A percentile compares a stretch with the other conserved stretches of the same genome.
phyloP scores from a whole-genome alignment of 2,888 invertebrate genomes.

The Clepsis dumicolana region DNA sequence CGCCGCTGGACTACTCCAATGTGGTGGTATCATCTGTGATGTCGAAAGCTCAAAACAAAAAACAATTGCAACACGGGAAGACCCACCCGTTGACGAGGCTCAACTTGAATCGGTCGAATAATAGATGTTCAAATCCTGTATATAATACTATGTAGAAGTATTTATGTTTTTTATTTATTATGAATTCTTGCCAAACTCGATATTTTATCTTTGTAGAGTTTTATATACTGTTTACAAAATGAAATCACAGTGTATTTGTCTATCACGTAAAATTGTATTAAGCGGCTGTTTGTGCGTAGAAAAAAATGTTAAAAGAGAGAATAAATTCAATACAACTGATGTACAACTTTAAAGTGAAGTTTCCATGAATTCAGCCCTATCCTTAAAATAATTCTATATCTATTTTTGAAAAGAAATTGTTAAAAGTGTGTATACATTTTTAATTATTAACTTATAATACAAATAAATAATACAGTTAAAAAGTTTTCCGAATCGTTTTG shows the following conservation, averaged over 20 bases:
- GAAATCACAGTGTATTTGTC: constrained; percentile 83
- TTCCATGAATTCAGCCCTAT: constrained; percentile 57
- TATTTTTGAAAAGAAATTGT: neutral
- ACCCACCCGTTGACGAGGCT: constrained; percentile 96
- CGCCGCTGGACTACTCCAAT: constrained; percentile 81
- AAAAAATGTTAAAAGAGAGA: constrained; percentile 76
- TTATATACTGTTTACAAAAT: constrained; percentile 85
- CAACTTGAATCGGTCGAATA: constrained; percentile 91
- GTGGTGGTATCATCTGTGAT: constrained; percentile 89
- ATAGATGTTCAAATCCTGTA: constrained; percentile 91
- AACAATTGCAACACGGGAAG: constrained; percentile 95
- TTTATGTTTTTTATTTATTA: constrained; percentile 78
- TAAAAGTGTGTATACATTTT: neutral
- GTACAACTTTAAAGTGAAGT: constrained; percentile 76
- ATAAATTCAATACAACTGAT: constrained; percentile 83
- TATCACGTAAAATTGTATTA: constrained; percentile 80
- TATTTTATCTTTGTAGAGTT: constrained; percentile 85
- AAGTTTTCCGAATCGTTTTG: constrained; percentile 45
- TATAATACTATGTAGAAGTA: constrained; percentile 95
- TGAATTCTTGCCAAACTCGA: constrained; percentile 86
- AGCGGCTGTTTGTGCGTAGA: constrained; percentile 82
- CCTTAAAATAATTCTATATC: too few relatives aligned
- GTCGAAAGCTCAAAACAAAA: constrained; percentile 90
- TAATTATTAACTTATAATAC: neutral
- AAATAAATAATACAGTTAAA: constrained; percentile 28